A percentile compares a stretch with the other conserved stretches of the same genome.
phyloP scores from a whole-genome alignment of 92 coral and sea anemone genomes.

The Epizoanthus ramosus region DNA sequence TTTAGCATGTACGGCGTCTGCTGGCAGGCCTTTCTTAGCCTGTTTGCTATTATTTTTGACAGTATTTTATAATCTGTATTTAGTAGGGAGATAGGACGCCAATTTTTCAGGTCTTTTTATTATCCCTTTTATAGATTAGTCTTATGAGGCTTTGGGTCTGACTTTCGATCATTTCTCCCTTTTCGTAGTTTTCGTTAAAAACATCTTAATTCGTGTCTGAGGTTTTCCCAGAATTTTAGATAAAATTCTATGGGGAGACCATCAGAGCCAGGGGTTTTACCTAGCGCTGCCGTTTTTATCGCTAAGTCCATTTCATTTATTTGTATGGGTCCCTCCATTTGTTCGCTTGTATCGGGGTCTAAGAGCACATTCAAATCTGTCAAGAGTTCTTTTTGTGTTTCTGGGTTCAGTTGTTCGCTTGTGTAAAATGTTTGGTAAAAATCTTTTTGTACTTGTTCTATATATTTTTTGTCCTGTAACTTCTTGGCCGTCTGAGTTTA shows the following conservation, averaged over 20 bases:
- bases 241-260: background rate
- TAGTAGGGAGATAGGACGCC: background rate
- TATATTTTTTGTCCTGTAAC: no score
- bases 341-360: no score
- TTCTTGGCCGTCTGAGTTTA: no score
- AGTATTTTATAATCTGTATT: background rate
- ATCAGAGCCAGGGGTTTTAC: background rate
- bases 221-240: background rate
- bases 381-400: no score
- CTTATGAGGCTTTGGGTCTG: background rate
- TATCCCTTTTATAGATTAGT: background rate
- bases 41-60: background rate
- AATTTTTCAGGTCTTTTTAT: background rate
- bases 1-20: no score
- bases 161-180: background rate
- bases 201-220: background rate
- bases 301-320: no score
- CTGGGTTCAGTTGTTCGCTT: no score
- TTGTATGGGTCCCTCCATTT: no score
- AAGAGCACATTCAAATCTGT: no score
- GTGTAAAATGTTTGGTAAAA: no score
- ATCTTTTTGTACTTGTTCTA: no score
- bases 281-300: background rate
- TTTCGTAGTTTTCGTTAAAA: background rate
- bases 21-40: no score